Conservation (phyloP, 2,888 invertebrate species). For the Hipparchia sbordonii region DNA sequence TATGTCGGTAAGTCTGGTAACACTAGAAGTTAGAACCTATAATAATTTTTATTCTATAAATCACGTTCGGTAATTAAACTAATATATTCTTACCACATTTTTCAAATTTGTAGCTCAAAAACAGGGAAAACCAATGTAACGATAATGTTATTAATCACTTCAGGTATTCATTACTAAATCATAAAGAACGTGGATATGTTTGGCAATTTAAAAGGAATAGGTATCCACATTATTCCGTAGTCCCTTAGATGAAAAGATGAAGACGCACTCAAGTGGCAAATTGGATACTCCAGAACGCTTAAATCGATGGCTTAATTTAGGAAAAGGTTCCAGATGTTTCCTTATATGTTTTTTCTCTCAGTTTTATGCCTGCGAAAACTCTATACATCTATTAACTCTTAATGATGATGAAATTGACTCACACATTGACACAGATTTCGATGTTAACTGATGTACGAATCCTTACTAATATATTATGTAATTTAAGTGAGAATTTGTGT, state of each 20-base stretch:
- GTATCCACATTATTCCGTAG: slow-evolving; percentile 19
- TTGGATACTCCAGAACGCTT: slow-evolving; percentile 54
- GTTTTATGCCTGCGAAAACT: not conserved
- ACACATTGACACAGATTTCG: slow-evolving; percentile 3
- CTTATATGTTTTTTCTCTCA: slow-evolving; percentile 18
- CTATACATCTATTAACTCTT: slow-evolving; percentile 11
- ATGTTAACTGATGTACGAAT: not conserved
- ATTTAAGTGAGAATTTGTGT: too few species aligned
- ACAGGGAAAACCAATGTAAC: too few species aligned
- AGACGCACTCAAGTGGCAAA: slow-evolving; percentile 54
- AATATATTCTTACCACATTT: too few species aligned
- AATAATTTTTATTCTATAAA: too few species aligned
- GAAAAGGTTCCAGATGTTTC: slow-evolving; percentile 39
- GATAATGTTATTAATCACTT: too few species aligned
- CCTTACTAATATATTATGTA: too few species aligned
- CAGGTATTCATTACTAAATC: not conserved
- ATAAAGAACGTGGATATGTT: not conserved
- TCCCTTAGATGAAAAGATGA: slow-evolving; percentile 32
- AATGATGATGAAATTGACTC: slow-evolving; percentile 9
- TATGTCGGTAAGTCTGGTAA: too few species aligned
- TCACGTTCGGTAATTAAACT: too few species aligned
- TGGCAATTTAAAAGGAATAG: slow-evolving; percentile 21
- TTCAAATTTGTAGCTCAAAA: too few species aligned
- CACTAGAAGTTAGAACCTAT: too few species aligned
- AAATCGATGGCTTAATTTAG: slow-evolving; percentile 60